phyloP scores from a whole-genome alignment of 2,888 invertebrate species.

The Sinodicranocentrus sp. region DNA sequence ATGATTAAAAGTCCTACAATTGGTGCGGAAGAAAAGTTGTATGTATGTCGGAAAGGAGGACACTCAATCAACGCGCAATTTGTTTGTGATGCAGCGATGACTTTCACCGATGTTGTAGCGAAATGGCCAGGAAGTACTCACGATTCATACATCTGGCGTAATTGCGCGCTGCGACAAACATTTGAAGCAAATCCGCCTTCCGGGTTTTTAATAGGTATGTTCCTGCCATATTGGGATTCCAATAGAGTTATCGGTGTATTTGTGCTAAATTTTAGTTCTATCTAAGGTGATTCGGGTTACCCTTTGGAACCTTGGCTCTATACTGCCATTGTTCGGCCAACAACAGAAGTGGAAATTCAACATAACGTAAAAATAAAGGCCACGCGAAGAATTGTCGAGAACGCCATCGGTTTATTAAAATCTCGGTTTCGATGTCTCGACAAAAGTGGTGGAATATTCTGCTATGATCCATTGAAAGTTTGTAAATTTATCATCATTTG shows the following conservation, averaged over 20 bases:
- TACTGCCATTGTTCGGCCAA: neutral
- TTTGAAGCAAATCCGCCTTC: conserved; percentile 23
- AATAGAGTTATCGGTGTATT: too few species aligned
- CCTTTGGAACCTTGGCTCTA: neutral
- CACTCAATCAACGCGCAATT: conserved; percentile 76
- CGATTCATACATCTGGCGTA: conserved; percentile 71
- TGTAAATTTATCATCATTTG: neutral
- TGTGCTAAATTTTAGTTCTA: too few species aligned
- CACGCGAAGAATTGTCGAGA: neutral
- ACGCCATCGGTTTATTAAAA: neutral
- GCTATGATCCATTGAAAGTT: neutral
- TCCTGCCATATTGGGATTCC: too few species aligned
- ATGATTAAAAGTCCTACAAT: conserved; percentile 65
- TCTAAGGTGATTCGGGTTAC: conserved; percentile 36
- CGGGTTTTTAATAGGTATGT: conserved; percentile 62
- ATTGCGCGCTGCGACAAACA: conserved; percentile 14
- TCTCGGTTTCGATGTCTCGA: neutral
- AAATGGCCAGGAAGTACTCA: conserved; percentile 74
- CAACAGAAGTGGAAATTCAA: neutral
- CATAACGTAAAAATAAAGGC: neutral
- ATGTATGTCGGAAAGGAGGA: conserved; percentile 71
- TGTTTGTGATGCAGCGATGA: conserved; percentile 53
- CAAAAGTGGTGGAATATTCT: neutral
- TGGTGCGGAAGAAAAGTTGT: conserved; percentile 56
- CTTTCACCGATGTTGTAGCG: conserved; percentile 66